Evolutionary conservation across 2,113 vertebrate species (phyloP).

Genomic region (Ciconia boyciana): DNA sequence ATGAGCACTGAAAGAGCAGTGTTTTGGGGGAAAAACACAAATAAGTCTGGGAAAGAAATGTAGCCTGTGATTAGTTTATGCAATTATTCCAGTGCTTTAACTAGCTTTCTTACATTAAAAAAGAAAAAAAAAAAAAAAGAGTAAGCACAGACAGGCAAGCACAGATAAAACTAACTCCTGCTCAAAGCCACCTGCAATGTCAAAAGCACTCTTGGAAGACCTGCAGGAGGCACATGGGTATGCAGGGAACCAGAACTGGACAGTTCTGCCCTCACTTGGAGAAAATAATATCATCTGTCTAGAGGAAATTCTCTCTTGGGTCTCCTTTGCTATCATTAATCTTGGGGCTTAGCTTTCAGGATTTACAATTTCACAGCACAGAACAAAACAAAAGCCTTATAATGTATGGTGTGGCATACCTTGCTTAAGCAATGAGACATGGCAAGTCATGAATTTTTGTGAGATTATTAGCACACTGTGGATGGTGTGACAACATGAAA

Average conservation of each 20-base stretch:
- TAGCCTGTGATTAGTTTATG: background rate
- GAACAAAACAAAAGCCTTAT: background rate
- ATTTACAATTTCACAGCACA: background rate
- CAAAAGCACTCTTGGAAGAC: background rate
- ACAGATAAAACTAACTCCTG: background rate
- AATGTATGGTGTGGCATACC: accelerated
- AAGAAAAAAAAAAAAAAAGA: background rate
- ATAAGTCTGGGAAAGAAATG: background rate
- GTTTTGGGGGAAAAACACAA: background rate
- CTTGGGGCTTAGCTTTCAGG: background rate
- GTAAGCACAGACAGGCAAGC: background rate
- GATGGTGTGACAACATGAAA: background rate
- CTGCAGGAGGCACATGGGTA: background rate
- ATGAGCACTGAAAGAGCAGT: background rate
- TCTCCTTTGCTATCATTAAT: background rate
- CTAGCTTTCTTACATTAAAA: background rate
- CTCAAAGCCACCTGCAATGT: background rate
- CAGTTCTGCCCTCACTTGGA: background rate
- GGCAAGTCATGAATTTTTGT: background rate
- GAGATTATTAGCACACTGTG: background rate
- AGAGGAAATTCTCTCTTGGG: background rate
- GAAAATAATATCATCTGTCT: background rate
- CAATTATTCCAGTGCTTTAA: background rate
- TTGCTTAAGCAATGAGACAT: background rate
- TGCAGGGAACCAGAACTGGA: accelerated